phyloP scores from a whole-genome alignment of 2,113 vertebrate genomes.

The Salvelinus alpinus region DNA sequence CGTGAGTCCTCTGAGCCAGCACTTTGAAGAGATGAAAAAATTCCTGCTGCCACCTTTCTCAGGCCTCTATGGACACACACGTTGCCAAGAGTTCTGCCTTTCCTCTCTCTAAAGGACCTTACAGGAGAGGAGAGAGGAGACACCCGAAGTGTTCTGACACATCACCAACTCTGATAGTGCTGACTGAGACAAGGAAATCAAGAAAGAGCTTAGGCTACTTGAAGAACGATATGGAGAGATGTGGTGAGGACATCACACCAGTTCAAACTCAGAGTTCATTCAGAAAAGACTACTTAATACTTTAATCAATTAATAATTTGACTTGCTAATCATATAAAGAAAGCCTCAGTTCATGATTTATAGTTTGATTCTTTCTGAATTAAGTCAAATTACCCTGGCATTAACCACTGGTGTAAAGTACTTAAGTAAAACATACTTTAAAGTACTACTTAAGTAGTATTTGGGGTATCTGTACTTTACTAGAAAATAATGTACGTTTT shows the following conservation, averaged over 20 bases:
- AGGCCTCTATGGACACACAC: slow-evolving; percentile 2
- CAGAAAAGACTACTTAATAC: not conserved
- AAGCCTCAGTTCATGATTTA: not conserved
- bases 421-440: too few relatives aligned
- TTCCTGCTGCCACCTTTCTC: not conserved
- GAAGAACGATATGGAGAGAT: not conserved
- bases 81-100: slow-evolving; percentile 25
- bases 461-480: too few relatives aligned
- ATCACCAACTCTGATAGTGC: slow-evolving; percentile 68
- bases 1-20: not conserved
- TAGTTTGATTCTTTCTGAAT: not conserved
- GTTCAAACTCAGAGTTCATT: not conserved
- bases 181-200: slow-evolving; percentile 59
- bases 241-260: not conserved
- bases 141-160: slow-evolving; percentile 48
- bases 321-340: not conserved
- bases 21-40: not conserved
- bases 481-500: too few relatives aligned
- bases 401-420: not conserved
- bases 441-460: too few relatives aligned
- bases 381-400: not conserved
- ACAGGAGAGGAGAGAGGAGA: slow-evolving; percentile 21
- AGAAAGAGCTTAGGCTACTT: slow-evolving; percentile 5
- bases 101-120: slow-evolving; percentile 14
- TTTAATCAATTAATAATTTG: not conserved